Conservation (phyloP, 2,113 vertebrate genomes). For the Ochotona curzoniae region DNA sequence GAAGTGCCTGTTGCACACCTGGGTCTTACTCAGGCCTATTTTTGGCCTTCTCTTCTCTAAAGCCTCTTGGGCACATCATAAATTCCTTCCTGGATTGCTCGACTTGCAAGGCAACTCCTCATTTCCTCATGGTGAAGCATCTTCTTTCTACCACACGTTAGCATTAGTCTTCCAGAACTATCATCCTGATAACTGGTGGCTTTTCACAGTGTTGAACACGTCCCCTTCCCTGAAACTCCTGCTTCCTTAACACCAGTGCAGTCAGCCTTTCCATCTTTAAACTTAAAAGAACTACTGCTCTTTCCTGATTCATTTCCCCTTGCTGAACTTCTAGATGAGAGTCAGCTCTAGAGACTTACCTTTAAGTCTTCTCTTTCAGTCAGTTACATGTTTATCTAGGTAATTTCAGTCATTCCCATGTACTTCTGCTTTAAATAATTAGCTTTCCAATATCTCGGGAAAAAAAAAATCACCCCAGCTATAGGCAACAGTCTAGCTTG, state of each 20-base stretch:
- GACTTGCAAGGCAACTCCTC: not conserved
- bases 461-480: no score
- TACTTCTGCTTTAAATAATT: not conserved
- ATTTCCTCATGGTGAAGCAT: not conserved
- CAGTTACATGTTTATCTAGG: not conserved
- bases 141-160: no score
- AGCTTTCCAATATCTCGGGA: not conserved
- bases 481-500: no score
- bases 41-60: not conserved
- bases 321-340: not conserved
- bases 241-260: not conserved
- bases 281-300: not conserved
- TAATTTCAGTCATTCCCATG: not conserved
- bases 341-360: not conserved
- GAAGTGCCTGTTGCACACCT: not conserved
- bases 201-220: not conserved
- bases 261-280: not conserved
- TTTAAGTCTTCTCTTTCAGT: not conserved
- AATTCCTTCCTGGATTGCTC: not conserved
- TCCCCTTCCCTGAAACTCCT: not conserved
- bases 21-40: not conserved
- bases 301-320: not conserved
- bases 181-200: no score
- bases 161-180: no score
- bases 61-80: accelerated